Evolutionary conservation across 2,113 vertebrate genomes (phyloP).

Genomic region (Coturnix japonica): DNA sequence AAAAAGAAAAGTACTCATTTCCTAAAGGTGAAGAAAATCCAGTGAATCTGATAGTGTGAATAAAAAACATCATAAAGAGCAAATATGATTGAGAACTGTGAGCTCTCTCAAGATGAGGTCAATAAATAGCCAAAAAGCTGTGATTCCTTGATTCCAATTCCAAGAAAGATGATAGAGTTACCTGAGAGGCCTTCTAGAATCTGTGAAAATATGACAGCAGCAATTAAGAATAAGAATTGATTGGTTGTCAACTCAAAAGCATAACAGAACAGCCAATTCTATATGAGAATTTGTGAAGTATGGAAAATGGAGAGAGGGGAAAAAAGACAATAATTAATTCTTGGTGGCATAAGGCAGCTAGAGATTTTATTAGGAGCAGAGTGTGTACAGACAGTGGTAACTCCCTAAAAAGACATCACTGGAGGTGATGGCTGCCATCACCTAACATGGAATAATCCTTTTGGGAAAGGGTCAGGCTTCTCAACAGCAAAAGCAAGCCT

Average conservation of each 20-base stretch:
- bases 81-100: background rate
- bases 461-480: background rate
- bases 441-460: background rate
- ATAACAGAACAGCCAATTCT: background rate
- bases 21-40: background rate
- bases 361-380: background rate
- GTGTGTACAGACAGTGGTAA: background rate
- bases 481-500: background rate
- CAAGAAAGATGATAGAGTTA: background rate
- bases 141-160: background rate
- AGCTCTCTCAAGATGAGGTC: conserved; percentile 9
- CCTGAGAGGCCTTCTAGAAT: background rate
- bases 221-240: background rate
- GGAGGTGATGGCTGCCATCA: background rate
- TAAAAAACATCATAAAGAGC: background rate
- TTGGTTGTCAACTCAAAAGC: background rate
- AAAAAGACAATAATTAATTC: background rate
- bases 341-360: background rate
- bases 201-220: background rate
- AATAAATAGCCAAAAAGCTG: conserved; percentile 17
- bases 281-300: background rate
- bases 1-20: background rate
- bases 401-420: background rate
- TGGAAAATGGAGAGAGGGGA: background rate
- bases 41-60: background rate